Evolutionary conservation across 2,797 vertebrate species (phyloP).

Genomic region (Heteromormyrus szaboi): DNA sequence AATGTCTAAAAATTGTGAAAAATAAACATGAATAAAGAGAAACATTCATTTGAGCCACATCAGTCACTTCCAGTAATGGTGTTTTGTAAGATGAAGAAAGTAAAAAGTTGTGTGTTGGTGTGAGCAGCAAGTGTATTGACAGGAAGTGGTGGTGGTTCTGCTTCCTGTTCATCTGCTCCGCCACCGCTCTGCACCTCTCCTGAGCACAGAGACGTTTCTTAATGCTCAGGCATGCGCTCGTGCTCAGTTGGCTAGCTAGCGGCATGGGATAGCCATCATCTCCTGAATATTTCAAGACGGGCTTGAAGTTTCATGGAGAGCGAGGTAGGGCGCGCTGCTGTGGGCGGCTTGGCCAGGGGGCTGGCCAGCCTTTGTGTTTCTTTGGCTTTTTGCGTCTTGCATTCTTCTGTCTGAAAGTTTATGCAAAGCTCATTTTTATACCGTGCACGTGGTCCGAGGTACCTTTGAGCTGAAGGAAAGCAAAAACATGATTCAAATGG

Average conservation of each 20-base stretch:
- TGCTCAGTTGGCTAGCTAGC: neutral
- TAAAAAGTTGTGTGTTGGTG: neutral
- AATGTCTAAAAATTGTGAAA: neutral
- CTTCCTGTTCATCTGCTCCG: constrained; percentile 62
- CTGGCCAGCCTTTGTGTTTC: neutral
- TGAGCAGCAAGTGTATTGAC: constrained; percentile 45
- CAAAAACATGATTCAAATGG: neutral
- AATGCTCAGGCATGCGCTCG: constrained; percentile 16
- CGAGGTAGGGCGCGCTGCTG: constrained; percentile 55
- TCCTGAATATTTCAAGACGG: constrained; percentile 18
- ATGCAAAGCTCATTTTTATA: neutral
- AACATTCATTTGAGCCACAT: neutral
- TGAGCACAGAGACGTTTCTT: constrained; percentile 1
- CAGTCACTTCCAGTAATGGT: neutral
- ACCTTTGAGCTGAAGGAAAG: neutral
- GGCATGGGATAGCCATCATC: neutral
- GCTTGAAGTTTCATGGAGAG: constrained; percentile 56
- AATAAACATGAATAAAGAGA: neutral
- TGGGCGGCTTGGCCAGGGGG: neutral
- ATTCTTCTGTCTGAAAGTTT: neutral
- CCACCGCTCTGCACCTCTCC: constrained; percentile 30
- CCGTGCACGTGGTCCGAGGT: neutral
- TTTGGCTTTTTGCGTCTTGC: neutral
- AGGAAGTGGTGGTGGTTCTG: constrained; percentile 70
- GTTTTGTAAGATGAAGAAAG: neutral